These are phyloP conservation scores for Oncorhynchus keta DNA, from an alignment of 2,113 vertebrate genomes.

Conservation along the genomic window DNA sequence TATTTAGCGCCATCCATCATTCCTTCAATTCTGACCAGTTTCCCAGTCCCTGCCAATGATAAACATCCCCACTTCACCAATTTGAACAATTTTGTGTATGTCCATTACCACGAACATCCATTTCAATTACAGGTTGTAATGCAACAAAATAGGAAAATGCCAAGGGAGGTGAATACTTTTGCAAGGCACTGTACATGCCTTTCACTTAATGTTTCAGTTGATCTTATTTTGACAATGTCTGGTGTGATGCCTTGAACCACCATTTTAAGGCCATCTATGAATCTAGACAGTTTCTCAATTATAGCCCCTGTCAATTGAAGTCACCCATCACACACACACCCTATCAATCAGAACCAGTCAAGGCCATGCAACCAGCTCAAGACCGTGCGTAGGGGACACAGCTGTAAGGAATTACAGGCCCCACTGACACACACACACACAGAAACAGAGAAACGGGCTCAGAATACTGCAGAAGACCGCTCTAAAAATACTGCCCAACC, in stretches of 20 bases:
- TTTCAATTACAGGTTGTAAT: no score
- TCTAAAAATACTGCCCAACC: conserved; percentile 75
- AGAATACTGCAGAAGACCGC: conserved; percentile 51
- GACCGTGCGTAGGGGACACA: conserved; percentile 52
- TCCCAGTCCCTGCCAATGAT: no score
- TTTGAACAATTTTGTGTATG: no score
- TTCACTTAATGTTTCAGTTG: neutral
- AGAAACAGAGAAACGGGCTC: neutral
- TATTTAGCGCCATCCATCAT: no score
- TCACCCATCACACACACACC: neutral
- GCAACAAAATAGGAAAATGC: no score
- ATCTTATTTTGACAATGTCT: neutral
- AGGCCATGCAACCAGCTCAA: neutral
- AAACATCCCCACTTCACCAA: no score
- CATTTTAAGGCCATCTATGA: neutral
- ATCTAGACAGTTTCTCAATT: neutral
- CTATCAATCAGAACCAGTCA: neutral
- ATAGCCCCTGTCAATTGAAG: neutral
- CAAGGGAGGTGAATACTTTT: no score
- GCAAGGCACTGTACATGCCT: no score
- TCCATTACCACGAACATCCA: no score
- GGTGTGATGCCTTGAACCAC: neutral
- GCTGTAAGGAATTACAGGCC: conserved; percentile 77
- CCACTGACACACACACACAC: conserved; percentile 48
- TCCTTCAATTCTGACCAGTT: no score